Percentiles rank a stretch among this genome's conserved stretches.
phyloP scores from a whole-genome alignment of 2,888 invertebrate genomes.

The Scrobipalpa costella region DNA sequence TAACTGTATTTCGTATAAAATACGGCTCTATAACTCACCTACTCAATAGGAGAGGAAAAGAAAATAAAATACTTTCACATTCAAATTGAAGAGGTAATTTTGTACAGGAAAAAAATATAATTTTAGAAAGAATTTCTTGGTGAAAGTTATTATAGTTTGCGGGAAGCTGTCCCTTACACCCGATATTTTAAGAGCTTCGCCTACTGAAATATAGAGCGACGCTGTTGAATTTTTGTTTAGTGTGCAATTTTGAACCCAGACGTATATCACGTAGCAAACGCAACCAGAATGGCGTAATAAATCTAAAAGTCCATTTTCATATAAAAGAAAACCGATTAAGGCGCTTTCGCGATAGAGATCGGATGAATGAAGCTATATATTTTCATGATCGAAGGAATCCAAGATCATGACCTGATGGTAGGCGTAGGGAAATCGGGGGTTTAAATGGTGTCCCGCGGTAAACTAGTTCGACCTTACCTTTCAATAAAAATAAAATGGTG shows the following conservation, averaged over 20 bases:
- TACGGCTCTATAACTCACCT: too few species aligned
- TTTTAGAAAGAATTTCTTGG: too few species aligned
- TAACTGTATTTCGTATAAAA: too few species aligned
- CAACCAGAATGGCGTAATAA: conserved; percentile 75
- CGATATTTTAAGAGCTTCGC: conserved; percentile 49
- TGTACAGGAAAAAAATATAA: too few species aligned
- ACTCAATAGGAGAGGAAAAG: too few species aligned
- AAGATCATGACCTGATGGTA: conserved; percentile 74
- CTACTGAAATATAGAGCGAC: conserved; percentile 63
- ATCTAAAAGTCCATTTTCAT: conserved; percentile 79
- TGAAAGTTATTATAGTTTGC: too few species aligned
- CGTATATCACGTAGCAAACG: conserved; percentile 71
- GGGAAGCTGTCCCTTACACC: conserved; percentile 30
- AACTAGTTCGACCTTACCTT: conserved; percentile 31
- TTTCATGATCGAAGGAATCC: conserved; percentile 78
- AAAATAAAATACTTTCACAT: too few species aligned
- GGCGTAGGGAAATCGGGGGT: conserved; percentile 75
- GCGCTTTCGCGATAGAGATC: conserved; percentile 78
- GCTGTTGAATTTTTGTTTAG: conserved; percentile 72
- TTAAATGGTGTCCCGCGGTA: background rate
- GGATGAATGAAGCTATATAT: conserved; percentile 79
- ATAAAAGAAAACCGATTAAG: conserved; percentile 81
- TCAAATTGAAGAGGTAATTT: too few species aligned
- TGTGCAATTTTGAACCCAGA: conserved; percentile 68
- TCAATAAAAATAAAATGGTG: too few species aligned